Evolutionary conservation across 2,113 vertebrate genomes (phyloP), one percentile per base, ranked within the genome.

Genomic region (Craseonycteris thonglongyai): DNA sequence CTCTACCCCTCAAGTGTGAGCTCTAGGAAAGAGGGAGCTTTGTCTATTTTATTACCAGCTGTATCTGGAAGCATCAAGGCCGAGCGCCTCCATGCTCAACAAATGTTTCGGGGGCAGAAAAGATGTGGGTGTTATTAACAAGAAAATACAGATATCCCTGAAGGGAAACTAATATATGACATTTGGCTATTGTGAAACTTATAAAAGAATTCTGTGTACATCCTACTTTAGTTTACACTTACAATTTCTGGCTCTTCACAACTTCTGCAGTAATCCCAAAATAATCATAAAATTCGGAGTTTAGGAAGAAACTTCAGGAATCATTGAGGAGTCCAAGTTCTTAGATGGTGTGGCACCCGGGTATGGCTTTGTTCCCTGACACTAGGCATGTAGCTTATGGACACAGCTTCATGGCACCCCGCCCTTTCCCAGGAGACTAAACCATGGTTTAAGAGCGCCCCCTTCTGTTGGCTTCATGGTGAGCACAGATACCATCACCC

Each of bases 231-330:
- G 59, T n/a, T 68, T 71, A 49, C 38, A 58, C 59, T 38, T 54
- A 38, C n/a, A 10, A 13, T 42, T 79, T 66, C 66, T 81, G 12
- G 38, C 18, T 54, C 40, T 40, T 66, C 56, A 16, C 42, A 88
- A 26, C 35, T 74, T 91, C 66, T 40, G 30, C 24, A 65, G 68
- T 26, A 65, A 91, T 59, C 58, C 54, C 69, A 3, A 90, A 80
- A 85, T 63, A 59, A 71, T 93, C 18, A 81, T 38, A 87, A 68
- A 90, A 61, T 47, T 54, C 81, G 81, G 58, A 87, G 51, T 54
- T 56, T 63, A 26, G 38, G 79, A 79, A 91, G 72, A 59, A 47
- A 22, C 38, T 35, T 58, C 58, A 10, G 14, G 61, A 38, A 16
- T 69, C 28, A 12, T 13, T 21, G 24, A 69, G 14, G n/a, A 26